phyloP scores from a whole-genome alignment of 2,113 vertebrate species.

The Pteronura brasiliensis region DNA sequence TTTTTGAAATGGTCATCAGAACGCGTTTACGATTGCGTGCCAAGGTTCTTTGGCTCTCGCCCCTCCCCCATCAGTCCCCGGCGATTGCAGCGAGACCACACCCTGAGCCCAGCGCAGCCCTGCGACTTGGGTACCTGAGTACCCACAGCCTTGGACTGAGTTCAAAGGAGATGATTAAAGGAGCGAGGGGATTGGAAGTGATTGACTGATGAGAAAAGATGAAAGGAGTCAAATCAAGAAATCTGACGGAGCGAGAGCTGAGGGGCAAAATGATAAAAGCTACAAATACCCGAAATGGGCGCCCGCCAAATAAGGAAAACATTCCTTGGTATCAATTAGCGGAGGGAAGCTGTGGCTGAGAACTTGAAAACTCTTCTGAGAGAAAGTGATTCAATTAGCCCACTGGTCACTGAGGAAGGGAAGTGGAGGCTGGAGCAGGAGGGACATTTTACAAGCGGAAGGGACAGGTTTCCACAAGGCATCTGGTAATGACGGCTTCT shows the following conservation, averaged over 20 bases:
- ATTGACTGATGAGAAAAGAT: conserved; percentile 64
- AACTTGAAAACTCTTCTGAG: conserved; percentile 11
- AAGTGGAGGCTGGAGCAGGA: neutral
- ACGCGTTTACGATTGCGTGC: neutral
- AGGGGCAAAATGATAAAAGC: conserved; percentile 58
- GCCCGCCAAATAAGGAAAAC: neutral
- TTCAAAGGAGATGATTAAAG: conserved; percentile 74
- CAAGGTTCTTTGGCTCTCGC: too few species aligned
- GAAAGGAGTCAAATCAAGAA: conserved; percentile 55
- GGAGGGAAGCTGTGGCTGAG: neutral
- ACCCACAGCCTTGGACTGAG: conserved; percentile 27
- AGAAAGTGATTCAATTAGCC: conserved; percentile 59
- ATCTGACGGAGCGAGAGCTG: conserved; percentile 39
- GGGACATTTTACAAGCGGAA: conserved; percentile 16
- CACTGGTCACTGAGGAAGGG: neutral
- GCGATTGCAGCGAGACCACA: neutral
- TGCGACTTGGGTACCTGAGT: conserved; percentile 28
- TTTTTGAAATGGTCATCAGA: conserved; percentile 36
- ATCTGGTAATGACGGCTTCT: neutral
- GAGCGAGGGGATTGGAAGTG: conserved; percentile 29
- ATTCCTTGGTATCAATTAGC: conserved; percentile 7
- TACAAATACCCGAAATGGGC: conserved; percentile 40
- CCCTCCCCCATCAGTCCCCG: neutral
- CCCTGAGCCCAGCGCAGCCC: neutral
- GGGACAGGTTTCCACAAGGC: neutral